phyloP scores from a whole-genome alignment of 2,888 invertebrate genomes.

The Bugula neritina region DNA sequence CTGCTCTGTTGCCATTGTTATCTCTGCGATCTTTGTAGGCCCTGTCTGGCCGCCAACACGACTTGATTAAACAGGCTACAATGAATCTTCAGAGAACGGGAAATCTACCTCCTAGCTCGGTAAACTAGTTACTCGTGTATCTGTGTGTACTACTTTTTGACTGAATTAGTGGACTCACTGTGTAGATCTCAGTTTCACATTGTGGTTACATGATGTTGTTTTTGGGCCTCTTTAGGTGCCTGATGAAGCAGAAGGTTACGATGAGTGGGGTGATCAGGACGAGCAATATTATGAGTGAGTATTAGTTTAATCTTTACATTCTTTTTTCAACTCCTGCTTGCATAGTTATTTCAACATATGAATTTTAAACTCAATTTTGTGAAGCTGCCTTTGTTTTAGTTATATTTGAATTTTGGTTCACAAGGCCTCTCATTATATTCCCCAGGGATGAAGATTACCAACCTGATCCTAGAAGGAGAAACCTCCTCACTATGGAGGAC shows the following conservation, averaged over 20 bases:
- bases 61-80: conserved; percentile 10
- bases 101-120: background rate
- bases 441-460: background rate
- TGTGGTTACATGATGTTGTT: too few relatives aligned
- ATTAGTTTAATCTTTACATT: background rate
- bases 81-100: background rate
- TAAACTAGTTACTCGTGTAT: background rate
- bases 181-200: too few relatives aligned
- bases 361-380: too few relatives aligned
- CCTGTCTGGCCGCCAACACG: conserved; percentile 3
- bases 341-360: too few relatives aligned
- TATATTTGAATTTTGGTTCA: too few relatives aligned
- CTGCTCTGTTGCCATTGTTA: too few relatives aligned
- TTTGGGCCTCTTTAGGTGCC: too few relatives aligned
- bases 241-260: too few relatives aligned
- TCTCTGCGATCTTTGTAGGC: conserved; percentile 4
- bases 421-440: too few relatives aligned
- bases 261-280: background rate
- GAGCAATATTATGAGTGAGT: background rate
- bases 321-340: too few relatives aligned
- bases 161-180: too few relatives aligned
- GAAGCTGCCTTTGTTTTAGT: too few relatives aligned
- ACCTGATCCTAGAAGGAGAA: background rate
- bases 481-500: conserved; percentile 10
- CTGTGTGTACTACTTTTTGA: background rate